These are phyloP conservation scores for Acrocera orbiculus DNA, from an alignment of 2,888 invertebrate genomes.

Conservation along the genomic window DNA sequence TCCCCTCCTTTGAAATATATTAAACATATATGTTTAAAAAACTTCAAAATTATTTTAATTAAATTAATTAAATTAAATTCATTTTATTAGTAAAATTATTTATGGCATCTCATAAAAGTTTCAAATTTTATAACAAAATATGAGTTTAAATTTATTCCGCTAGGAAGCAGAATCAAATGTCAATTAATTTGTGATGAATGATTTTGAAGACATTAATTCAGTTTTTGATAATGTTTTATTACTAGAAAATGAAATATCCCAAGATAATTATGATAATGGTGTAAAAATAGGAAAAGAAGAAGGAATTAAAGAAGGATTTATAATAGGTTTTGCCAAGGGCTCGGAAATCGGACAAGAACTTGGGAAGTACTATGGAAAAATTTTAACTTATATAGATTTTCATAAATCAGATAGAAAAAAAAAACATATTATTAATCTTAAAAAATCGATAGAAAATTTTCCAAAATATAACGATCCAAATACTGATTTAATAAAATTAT, in stretches of 20 bases:
- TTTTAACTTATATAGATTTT: slow-evolving; percentile 33
- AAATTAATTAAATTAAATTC: no score
- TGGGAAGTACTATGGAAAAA: slow-evolving; percentile 50
- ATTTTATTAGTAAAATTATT: no score
- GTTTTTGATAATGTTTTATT: slow-evolving; percentile 51
- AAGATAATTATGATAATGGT: slow-evolving; percentile 52
- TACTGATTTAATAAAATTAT: slow-evolving; percentile 42
- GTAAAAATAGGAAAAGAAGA: slow-evolving; percentile 45
- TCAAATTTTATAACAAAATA: no score
- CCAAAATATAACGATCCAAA: slow-evolving; percentile 46
- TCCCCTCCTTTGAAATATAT: no score
- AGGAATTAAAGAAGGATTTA: slow-evolving; percentile 42
- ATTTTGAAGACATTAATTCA: slow-evolving; percentile 50
- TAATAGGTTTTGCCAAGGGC: slow-evolving; percentile 59
- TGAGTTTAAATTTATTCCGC: no score
- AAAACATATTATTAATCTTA: slow-evolving; percentile 37
- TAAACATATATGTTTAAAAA: no score
- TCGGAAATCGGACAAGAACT: slow-evolving; percentile 58
- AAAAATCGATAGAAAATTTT: slow-evolving; percentile 42
- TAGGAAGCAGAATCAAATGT: no score
- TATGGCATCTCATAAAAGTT: no score
- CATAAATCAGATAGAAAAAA: slow-evolving; percentile 37
- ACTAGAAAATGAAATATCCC: slow-evolving; percentile 45
- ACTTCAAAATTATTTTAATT: no score
- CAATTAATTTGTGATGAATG: no score